Conservation (phyloP, 1,140 invertebrate genomes). For the Pseudomyrmex flavicornis region DNA sequence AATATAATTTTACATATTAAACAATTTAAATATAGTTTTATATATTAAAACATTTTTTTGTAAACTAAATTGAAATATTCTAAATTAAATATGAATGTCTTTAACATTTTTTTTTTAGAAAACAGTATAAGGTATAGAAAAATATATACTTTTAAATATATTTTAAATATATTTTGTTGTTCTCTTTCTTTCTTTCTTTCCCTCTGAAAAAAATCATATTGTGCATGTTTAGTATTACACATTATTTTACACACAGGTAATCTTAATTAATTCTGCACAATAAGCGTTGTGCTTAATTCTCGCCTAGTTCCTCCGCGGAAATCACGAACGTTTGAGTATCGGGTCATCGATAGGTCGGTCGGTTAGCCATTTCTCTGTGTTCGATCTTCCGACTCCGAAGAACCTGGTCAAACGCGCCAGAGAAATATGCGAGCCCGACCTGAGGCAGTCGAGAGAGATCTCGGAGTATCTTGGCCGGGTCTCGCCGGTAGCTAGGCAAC, state of each 20-base stretch:
- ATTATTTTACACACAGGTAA: not conserved
- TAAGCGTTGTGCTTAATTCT: not conserved
- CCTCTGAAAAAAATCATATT: not conserved
- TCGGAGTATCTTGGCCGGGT: constrained; percentile 85
- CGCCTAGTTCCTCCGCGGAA: not conserved
- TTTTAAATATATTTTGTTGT: too few species aligned
- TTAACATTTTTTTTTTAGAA: too few species aligned
- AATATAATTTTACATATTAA: too few species aligned
- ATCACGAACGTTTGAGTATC: constrained; percentile 10
- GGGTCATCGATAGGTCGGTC: constrained; percentile 28
- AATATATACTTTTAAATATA: too few species aligned
- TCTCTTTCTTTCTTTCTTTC: too few species aligned
- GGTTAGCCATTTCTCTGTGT: constrained; percentile 53
- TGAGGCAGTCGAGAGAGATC: constrained; percentile 78
- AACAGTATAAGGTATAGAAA: too few species aligned
- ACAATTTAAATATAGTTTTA: too few species aligned
- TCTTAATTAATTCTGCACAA: not conserved
- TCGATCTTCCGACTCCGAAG: constrained; percentile 54
- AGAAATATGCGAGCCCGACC: constrained; percentile 68
- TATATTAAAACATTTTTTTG: too few species aligned
- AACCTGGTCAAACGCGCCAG: constrained; percentile 67
- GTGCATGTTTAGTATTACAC: not conserved
- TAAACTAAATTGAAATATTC: too few species aligned
- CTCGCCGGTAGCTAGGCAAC: constrained; percentile 85
- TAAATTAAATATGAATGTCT: too few species aligned